Evolutionary conservation across 2,113 vertebrate species (phyloP).

Genomic region (Oryzias javanicus): DNA sequence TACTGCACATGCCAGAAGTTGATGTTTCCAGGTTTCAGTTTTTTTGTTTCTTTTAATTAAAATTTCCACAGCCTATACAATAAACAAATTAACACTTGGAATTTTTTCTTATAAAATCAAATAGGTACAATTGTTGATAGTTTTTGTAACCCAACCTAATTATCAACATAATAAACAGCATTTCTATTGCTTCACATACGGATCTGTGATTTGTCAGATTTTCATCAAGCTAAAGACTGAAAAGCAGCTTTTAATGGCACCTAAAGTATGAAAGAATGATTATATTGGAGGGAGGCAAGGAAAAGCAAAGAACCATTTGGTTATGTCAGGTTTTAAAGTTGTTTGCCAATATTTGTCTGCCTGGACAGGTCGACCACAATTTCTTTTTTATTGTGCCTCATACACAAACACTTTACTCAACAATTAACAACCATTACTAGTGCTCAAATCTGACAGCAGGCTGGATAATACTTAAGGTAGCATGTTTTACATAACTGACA

Average conservation of each 20-base stretch:
- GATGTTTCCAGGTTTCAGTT: slow-evolving; percentile 52
- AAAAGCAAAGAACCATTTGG: slow-evolving; percentile 60
- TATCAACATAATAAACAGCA: slow-evolving; percentile 88
- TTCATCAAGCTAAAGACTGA: slow-evolving; percentile 57
- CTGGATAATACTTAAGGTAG: slow-evolving; percentile 27
- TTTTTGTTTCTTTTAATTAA: slow-evolving; percentile 74
- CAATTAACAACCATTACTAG: not conserved
- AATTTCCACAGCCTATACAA: slow-evolving; percentile 84
- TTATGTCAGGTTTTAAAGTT: slow-evolving; percentile 54
- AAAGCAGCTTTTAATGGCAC: slow-evolving; percentile 50
- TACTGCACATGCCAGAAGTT: slow-evolving; percentile 8
- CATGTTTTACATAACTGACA: slow-evolving; percentile 17
- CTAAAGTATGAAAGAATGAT: slow-evolving; percentile 51
- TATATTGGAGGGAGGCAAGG: slow-evolving; percentile 42
- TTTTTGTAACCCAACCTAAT: slow-evolving; percentile 85
- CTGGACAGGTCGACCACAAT: slow-evolving; percentile 22
- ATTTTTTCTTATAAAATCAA: slow-evolving; percentile 87
- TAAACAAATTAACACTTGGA: slow-evolving; percentile 83
- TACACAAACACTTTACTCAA: slow-evolving; percentile 16
- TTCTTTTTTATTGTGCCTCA: slow-evolving; percentile 2
- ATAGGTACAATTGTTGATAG: slow-evolving; percentile 86
- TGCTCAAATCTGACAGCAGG: slow-evolving; percentile 11
- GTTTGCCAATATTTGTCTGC: slow-evolving; percentile 56
- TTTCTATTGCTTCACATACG: slow-evolving; percentile 71
- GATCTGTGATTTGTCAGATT: slow-evolving; percentile 66